Conservation (phyloP, 2,113 vertebrate genomes). For the Rynchops niger region DNA sequence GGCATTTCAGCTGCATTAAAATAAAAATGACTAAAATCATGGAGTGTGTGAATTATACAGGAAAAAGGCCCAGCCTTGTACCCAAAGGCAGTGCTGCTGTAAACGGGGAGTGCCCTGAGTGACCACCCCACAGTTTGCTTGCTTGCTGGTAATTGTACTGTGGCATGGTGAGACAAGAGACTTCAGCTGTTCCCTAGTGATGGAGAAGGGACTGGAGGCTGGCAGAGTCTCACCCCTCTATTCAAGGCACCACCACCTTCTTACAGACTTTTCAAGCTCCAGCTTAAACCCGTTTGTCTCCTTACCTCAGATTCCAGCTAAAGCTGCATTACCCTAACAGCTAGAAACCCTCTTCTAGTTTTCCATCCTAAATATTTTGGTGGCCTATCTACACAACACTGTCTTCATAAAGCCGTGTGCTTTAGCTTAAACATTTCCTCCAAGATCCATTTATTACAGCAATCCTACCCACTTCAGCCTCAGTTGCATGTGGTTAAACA, state of each 20-base stretch:
- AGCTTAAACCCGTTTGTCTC: neutral
- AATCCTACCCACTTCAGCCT: neutral
- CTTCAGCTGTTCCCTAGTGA: neutral
- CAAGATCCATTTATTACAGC: neutral
- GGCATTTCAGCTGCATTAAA: neutral
- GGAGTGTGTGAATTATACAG: neutral
- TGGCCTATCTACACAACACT: neutral
- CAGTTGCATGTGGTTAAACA: neutral
- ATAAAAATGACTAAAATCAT: neutral
- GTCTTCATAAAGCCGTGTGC: neutral
- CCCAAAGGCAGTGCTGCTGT: neutral
- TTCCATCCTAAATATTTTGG: neutral
- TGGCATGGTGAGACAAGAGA: neutral
- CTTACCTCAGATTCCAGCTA: neutral
- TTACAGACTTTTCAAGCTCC: neutral
- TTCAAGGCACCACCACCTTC: neutral
- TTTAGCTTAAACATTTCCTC: neutral
- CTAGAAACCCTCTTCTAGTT: neutral
- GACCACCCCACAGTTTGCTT: fast-evolving
- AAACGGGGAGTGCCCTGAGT: neutral
- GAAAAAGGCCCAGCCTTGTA: neutral
- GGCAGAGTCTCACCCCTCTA: neutral
- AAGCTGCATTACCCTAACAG: neutral
- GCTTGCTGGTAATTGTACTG: neutral
- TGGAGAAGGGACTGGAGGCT: neutral